phyloP scores from a whole-genome alignment of 2,797 vertebrate species.

The Hippopotamyrus pictus region DNA sequence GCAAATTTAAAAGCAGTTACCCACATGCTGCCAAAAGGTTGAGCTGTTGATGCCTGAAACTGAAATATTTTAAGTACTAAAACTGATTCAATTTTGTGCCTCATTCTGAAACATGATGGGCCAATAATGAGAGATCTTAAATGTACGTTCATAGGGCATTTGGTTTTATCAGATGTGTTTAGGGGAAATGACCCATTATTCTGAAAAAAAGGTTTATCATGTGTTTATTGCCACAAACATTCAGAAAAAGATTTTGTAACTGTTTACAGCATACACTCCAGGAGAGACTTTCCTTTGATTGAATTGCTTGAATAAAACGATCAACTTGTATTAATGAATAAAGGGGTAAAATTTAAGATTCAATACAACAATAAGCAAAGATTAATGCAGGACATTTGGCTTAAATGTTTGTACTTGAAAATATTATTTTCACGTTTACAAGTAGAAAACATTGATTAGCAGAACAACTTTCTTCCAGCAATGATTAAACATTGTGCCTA shows the following conservation, averaged over 20 bases:
- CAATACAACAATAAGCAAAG: neutral
- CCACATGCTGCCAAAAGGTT: neutral
- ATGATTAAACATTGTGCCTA: neutral
- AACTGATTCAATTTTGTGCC: neutral
- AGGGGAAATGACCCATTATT: neutral
- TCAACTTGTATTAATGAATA: neutral
- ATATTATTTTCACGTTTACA: neutral
- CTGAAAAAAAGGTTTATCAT: neutral
- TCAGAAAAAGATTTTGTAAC: neutral
- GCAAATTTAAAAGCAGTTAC: neutral
- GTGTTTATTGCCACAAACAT: neutral
- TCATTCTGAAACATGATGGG: neutral
- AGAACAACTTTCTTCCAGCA: neutral
- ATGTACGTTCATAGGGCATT: neutral
- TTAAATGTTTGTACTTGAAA: neutral
- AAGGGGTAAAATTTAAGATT: neutral
- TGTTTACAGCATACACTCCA: neutral
- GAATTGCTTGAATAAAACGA: neutral
- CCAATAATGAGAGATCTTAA: neutral
- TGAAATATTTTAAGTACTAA: neutral
- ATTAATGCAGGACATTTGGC: neutral
- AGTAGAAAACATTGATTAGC: neutral
- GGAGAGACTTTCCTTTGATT: neutral
- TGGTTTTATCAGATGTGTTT: neutral
- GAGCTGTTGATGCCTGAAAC: neutral